A percentile compares a stretch with the other conserved stretches of the same genome.
Evolutionary conservation across 2,888 invertebrate species (phyloP).

Genomic region (Elmis aenea): DNA sequence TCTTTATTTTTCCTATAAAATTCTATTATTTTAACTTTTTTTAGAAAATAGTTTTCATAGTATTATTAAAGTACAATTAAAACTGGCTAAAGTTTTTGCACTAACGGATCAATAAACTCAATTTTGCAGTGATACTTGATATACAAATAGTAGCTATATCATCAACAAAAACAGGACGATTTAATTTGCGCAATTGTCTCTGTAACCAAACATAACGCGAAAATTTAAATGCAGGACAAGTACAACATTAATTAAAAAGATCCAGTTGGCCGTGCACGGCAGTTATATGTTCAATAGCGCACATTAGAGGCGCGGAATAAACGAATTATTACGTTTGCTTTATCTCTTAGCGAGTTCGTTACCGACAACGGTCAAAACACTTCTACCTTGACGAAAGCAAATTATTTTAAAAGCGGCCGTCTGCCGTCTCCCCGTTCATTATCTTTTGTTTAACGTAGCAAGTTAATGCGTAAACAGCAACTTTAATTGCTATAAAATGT

Average conservation of each 20-base stretch:
- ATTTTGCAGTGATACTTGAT: too few relatives aligned
- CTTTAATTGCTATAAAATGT: too few relatives aligned
- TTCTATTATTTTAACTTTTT: too few relatives aligned
- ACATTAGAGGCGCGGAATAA: slow-evolving; percentile 28
- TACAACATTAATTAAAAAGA: slow-evolving; percentile 20
- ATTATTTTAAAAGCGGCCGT: slow-evolving; percentile 9
- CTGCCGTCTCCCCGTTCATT: not conserved
- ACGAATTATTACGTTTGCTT: slow-evolving; percentile 36
- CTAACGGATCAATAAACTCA: too few relatives aligned
- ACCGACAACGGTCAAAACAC: slow-evolving; percentile 31
- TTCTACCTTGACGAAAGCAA: slow-evolving; percentile 12
- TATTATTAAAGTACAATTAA: too few relatives aligned
- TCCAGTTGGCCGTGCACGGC: slow-evolving; percentile 15
- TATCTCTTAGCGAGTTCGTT: slow-evolving; percentile 35
- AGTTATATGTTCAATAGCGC: slow-evolving; percentile 25
- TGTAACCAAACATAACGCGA: slow-evolving; percentile 11
- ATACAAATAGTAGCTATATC: too few relatives aligned
- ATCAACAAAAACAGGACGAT: too few relatives aligned
- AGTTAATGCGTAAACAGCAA: too few relatives aligned
- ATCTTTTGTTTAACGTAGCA: not conserved
- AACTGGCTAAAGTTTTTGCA: too few relatives aligned
- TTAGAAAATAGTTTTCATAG: too few relatives aligned
- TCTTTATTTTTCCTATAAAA: too few relatives aligned
- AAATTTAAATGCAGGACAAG: slow-evolving; percentile 18
- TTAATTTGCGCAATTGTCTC: slow-evolving; percentile 16